phyloP scores from a whole-genome alignment of 2,888 invertebrate genomes.

The Kuschelorhynchus macadamiae region DNA sequence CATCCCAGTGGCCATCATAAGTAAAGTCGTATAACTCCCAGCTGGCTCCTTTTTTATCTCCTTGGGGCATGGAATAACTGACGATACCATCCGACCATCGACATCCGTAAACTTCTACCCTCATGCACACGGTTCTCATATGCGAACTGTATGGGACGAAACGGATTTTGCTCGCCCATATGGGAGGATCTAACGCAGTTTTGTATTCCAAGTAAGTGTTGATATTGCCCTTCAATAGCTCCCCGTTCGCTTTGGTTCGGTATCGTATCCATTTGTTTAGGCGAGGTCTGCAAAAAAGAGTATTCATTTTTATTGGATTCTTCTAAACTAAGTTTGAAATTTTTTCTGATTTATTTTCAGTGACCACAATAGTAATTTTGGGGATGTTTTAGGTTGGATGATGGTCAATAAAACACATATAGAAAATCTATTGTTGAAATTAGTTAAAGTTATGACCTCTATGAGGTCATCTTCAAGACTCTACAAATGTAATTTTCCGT shows the following conservation, averaged over 20 bases:
- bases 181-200: slow-evolving; percentile 83
- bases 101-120: slow-evolving; percentile 92
- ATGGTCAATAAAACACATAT: no score
- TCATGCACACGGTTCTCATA: slow-evolving; percentile 90
- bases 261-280: slow-evolving; percentile 88
- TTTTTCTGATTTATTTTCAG: no score
- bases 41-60: slow-evolving; percentile 82
- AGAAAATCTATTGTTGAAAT: no score
- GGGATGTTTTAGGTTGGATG: no score
- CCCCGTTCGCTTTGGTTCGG: slow-evolving; percentile 76
- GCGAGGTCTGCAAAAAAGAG: slow-evolving; percentile 73
- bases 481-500: no score
- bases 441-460: no score
- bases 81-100: slow-evolving; percentile 87
- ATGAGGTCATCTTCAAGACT: no score
- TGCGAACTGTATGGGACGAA: slow-evolving; percentile 89
- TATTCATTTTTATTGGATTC: no score
- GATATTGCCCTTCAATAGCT: slow-evolving; percentile 87
- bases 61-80: slow-evolving; percentile 91
- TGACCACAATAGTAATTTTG: no score
- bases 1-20: slow-evolving; percentile 89
- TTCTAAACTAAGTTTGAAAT: neutral
- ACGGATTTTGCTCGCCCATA: slow-evolving; percentile 88
- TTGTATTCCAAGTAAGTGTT: slow-evolving; percentile 90
- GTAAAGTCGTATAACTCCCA: slow-evolving; percentile 87